A percentile compares a stretch with the other conserved stretches of the same genome.
phyloP scores from a whole-genome alignment of 1,140 invertebrate genomes.

The fruit fly (Drosophila melanogaster) region Release_6_plus_ISO1_MT NT_037436.4:20377001-20377500 shows the following conservation, averaged over 20 bases:
- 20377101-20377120: background rate
- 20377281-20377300: too few species aligned
- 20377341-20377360: too few species aligned
- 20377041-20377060: conserved; percentile 22
- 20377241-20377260: too few species aligned
- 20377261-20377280: too few species aligned
- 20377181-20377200: too few species aligned
- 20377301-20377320: too few species aligned
- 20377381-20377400: too few species aligned
- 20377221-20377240: background rate
- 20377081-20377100: conserved; percentile 2
- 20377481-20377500: background rate
- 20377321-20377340: too few species aligned
- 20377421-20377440: too few species aligned
- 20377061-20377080: conserved; percentile 7
- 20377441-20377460: too few species aligned
- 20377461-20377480: background rate
- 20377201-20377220: background rate
- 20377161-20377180: background rate
- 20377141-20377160: background rate
- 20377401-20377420: too few species aligned
- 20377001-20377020: conserved; percentile 15
- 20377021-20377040: background rate
- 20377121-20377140: background rate
- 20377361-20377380: too few species aligned